Evolutionary conservation across 2,113 vertebrate species (phyloP).

Genomic region (Poeciliopsis retropinna): DNA sequence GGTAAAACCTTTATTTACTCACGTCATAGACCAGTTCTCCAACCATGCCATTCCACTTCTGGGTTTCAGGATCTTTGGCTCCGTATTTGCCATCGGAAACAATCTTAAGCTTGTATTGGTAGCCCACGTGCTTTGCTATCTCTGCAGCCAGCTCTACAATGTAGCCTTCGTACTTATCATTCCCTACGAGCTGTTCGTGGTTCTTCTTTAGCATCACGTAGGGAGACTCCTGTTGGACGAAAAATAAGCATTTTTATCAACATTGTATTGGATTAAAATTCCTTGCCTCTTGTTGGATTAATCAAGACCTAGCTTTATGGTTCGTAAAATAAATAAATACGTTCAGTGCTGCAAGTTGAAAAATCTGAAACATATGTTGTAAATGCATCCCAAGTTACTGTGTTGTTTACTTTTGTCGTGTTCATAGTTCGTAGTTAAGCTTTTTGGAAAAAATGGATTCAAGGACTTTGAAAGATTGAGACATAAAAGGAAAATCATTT

Average conservation of each 20-base stretch:
- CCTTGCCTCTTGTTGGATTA: no score
- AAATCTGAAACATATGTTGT: no score
- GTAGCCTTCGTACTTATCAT: slow-evolving; percentile 96
- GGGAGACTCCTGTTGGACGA: slow-evolving; percentile 88
- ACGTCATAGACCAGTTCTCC: slow-evolving; percentile 97
- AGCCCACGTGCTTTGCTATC: slow-evolving; percentile 96
- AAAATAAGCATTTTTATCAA: neutral
- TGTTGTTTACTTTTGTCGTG: neutral
- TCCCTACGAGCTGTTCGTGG: slow-evolving; percentile 90
- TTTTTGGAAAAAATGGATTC: neutral
- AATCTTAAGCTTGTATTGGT: slow-evolving; percentile 93
- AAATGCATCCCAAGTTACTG: neutral
- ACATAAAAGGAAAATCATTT: slow-evolving; percentile 31
- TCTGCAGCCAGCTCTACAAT: slow-evolving; percentile 96
- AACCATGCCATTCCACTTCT: slow-evolving; percentile 99
- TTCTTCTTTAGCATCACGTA: slow-evolving; percentile 99
- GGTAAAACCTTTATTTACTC: slow-evolving; percentile 17
- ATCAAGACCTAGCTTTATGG: no score
- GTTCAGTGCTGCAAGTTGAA: no score
- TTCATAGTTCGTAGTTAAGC: neutral
- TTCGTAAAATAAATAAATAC: no score
- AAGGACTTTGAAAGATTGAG: neutral
- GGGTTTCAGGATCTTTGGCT: slow-evolving; percentile 91
- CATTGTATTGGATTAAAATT: no score
- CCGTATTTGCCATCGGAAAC: slow-evolving; percentile 96